Evolutionary conservation across 2,797 vertebrate genomes (phyloP).

Genomic region (Babyrousa celebensis): DNA sequence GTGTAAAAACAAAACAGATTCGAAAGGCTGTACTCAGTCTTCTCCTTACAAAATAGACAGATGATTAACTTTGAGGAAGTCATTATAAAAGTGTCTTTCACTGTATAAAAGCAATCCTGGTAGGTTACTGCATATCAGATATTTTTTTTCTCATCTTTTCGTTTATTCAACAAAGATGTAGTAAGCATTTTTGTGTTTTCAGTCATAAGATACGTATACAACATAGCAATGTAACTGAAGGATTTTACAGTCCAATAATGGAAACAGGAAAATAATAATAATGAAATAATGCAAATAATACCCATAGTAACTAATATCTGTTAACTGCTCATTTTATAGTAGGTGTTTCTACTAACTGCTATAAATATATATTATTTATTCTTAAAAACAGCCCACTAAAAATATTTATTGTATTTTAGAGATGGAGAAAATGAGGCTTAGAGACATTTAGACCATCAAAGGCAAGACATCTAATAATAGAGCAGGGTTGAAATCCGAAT

Average conservation of each 20-base stretch:
- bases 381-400: conserved; percentile 1
- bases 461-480: neutral
- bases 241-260: neutral
- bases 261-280: neutral
- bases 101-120: neutral
- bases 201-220: neutral
- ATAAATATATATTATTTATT: neutral
- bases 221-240: neutral
- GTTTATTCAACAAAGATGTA: neutral
- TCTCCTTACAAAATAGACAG: conserved; percentile 62
- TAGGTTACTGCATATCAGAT: neutral
- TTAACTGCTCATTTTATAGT: neutral
- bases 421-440: neutral
- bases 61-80: neutral
- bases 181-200: neutral
- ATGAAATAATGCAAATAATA: conserved; percentile 36
- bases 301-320: neutral
- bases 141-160: conserved; percentile 42
- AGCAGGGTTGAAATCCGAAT: neutral
- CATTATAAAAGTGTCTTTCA: neutral
- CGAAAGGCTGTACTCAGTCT: neutral
- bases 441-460: neutral
- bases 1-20: conserved; percentile 77
- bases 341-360: neutral
- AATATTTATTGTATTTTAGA: neutral